Evolutionary conservation across 1,140 invertebrate species (phyloP).

Genomic region (Cotesia vestalis): DNA sequence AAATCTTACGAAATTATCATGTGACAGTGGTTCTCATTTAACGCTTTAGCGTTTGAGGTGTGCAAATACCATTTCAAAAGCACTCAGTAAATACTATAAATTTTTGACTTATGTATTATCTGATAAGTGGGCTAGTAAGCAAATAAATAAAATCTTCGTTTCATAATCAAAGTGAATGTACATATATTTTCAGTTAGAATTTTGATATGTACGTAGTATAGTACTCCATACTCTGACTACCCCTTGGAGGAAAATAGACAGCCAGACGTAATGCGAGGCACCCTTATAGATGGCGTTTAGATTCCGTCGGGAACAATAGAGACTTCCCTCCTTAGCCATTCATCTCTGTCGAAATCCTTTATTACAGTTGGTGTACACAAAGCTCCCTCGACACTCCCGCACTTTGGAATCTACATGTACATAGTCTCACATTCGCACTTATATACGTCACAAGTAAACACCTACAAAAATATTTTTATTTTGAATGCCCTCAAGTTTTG

Average conservation of each 20-base stretch:
- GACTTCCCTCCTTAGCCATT: constrained; percentile 45
- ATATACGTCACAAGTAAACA: neutral
- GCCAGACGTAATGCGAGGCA: constrained; percentile 57
- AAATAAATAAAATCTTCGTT: constrained; percentile 11
- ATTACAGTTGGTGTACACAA: constrained; percentile 49
- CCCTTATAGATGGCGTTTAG: constrained; percentile 59
- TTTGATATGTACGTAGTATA: constrained; percentile 5
- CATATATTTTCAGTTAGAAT: neutral
- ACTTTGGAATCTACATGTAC: constrained; percentile 5
- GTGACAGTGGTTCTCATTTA: no score
- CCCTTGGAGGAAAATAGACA: constrained; percentile 48
- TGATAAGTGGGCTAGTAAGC: constrained; percentile 1
- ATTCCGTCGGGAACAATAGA: constrained; percentile 60
- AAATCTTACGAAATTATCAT: no score
- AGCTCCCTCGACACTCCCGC: constrained; percentile 28
- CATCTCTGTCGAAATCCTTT: constrained; percentile 63
- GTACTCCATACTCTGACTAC: constrained; percentile 2
- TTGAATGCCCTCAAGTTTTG: neutral
- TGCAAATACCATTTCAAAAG: neutral
- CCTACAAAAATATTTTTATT: constrained; percentile 3
- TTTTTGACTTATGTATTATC: neutral
- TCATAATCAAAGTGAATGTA: constrained; percentile 23
- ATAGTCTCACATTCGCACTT: neutral
- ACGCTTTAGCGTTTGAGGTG: no score
- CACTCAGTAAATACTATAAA: neutral